phyloP scores from a whole-genome alignment of 1,140 invertebrate species.

The Brevipalpus yothersi region DNA sequence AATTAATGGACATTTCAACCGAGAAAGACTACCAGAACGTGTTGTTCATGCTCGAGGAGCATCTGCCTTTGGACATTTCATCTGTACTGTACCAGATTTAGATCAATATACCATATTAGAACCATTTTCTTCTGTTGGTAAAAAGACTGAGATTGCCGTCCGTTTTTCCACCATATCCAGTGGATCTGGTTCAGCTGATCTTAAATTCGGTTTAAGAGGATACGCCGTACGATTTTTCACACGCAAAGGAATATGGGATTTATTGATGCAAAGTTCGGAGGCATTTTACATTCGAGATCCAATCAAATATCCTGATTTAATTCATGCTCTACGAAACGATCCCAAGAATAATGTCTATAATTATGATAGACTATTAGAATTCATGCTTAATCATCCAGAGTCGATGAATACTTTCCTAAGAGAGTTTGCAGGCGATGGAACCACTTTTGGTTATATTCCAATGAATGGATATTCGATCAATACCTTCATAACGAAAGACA shows the following conservation, averaged over 20 bases:
- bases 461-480: constrained; percentile 96
- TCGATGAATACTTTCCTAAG: neutral
- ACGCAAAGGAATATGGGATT: constrained; percentile 83
- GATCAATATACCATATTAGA: constrained; percentile 54
- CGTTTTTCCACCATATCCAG: constrained; percentile 67
- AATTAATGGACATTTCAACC: constrained; percentile 35
- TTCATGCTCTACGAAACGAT: constrained; percentile 81
- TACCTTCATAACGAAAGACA: constrained; percentile 73
- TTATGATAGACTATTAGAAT: constrained; percentile 37
- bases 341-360: constrained; percentile 75
- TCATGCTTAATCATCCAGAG: neutral
- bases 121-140: constrained; percentile 54
- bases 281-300: constrained; percentile 89
- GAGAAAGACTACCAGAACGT: constrained; percentile 84
- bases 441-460: constrained; percentile 35
- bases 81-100: constrained; percentile 39
- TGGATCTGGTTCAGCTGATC: constrained; percentile 69
- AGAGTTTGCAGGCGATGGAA: neutral
- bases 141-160: constrained; percentile 50
- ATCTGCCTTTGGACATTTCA: constrained; percentile 87
- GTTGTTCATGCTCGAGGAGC: constrained; percentile 94
- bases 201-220: constrained; percentile 65
- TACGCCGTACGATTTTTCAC: constrained; percentile 91
- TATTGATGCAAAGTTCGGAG: constrained; percentile 89
- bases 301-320: constrained; percentile 69